Base-by-base conservation (phyloP, 1,140 invertebrate genomes). In the Apis laboriosa region DNA sequence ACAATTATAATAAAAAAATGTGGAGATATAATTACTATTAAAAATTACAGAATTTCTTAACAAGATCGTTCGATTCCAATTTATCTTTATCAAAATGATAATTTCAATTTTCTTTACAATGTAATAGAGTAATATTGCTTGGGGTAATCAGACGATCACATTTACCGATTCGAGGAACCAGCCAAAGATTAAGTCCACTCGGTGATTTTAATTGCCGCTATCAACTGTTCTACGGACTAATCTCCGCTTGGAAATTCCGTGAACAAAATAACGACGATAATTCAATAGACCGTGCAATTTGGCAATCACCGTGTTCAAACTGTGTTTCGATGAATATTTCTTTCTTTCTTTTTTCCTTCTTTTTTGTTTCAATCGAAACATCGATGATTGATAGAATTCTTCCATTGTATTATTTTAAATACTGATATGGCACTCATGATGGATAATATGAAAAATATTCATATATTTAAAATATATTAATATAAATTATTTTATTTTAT, bases 181-280 rank as follows among this genome's bases (percentile, higher is more conserved):
- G 19, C 72, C 1, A 66, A 60, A 56, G 71, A 87, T 84, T 79
- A 78, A 87, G 78, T 88, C 84, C 78, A 83, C 87, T 90, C 74
- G 76, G 49, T 67, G 24, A 77, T 80, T 86, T 86, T 89, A 90
- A 91, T 91, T 89, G 82, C 84, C 70, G n/a, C 63, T 80, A 86
- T 83, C 68, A 80, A 88, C 77, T 66, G 43, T 17, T 56, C 78
- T 73, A 85, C 61, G 84, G 68, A 64, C 87, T 88, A 91, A 92
- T 92, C 89, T 92, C 90, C 91, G 91, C 63, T 90, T 83, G 77
- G 89, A 82, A 92, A 92, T 91, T 88, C 84, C 77, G 64, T 90
- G 74, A 85, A 81, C 77, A 70, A 80, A 71, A 77, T 77, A 84
- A 71, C 53, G 68, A 76, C 78, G 83, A 82, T 89, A 89, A 89